phyloP scores from a whole-genome alignment of 2,113 vertebrate species.

The Salvelinus fontinalis region DNA sequence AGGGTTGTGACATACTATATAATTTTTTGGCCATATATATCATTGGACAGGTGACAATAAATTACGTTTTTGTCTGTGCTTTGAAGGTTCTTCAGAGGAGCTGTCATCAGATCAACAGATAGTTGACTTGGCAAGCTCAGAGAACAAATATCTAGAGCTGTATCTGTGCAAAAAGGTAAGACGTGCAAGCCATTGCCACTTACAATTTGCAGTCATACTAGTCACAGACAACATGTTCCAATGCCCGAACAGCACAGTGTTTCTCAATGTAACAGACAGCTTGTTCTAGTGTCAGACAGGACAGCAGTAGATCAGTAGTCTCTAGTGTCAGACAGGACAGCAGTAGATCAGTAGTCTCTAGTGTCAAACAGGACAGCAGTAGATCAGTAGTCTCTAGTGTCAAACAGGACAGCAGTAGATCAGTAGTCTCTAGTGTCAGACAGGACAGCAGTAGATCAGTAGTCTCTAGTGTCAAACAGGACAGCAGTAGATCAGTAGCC shows the following conservation, averaged over 20 bases:
- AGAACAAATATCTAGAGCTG: slow-evolving; percentile 65
- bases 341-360: too few species aligned
- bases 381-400: too few species aligned
- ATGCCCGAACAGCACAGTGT: background rate
- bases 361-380: too few species aligned
- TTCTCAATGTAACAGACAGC: background rate
- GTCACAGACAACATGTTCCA: background rate
- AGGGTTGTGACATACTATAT: background rate
- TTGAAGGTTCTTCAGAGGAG: slow-evolving; percentile 53
- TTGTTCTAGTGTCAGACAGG: too few species aligned
- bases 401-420: too few species aligned
- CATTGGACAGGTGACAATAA: background rate
- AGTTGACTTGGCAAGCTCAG: slow-evolving; percentile 52
- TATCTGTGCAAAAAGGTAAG: slow-evolving; percentile 68
- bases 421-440: too few species aligned
- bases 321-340: too few species aligned
- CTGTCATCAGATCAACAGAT: slow-evolving; percentile 64
- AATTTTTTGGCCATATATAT: background rate
- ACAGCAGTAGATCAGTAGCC: too few species aligned
- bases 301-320: too few species aligned
- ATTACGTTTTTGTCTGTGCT: slow-evolving; percentile 10
- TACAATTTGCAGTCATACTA: background rate
- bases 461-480: too few species aligned
- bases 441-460: too few species aligned
- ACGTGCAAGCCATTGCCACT: background rate